These are phyloP conservation scores for Aporophyla lueneburgensis DNA, from an alignment of 2,888 invertebrate genomes.

Conservation along the genomic window DNA sequence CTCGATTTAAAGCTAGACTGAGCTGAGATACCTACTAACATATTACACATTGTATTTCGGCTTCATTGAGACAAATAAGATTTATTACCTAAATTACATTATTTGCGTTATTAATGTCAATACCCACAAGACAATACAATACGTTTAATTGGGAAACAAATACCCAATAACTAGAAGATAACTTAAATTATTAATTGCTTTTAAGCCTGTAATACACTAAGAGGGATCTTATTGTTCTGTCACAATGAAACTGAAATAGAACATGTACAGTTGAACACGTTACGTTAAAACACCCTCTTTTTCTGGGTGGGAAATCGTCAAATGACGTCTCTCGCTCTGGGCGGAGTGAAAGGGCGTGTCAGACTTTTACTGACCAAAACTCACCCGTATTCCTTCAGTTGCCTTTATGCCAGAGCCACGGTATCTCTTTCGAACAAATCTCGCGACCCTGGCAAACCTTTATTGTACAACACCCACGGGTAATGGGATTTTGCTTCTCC, in stretches of 20 bases:
- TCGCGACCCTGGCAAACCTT: too few relatives aligned
- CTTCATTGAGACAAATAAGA: constrained; percentile 26
- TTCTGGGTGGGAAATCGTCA: too few relatives aligned
- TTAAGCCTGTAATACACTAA: not conserved
- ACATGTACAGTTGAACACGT: not conserved
- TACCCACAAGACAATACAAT: constrained; percentile 28
- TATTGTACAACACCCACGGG: too few relatives aligned
- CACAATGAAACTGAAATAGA: not conserved
- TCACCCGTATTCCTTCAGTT: too few relatives aligned
- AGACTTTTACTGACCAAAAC: too few relatives aligned
- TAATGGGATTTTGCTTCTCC: too few relatives aligned
- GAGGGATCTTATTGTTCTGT: constrained; percentile 11
- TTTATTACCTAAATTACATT: constrained; percentile 27
- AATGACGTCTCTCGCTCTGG: too few relatives aligned
- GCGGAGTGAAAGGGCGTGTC: too few relatives aligned
- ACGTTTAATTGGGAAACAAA: constrained; percentile 9
- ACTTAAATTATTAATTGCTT: constrained; percentile 23
- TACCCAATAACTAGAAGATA: constrained; percentile 8
- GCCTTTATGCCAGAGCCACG: too few relatives aligned
- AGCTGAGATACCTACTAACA: not conserved
- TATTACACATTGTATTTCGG: constrained; percentile 1
- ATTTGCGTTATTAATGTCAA: constrained; percentile 41
- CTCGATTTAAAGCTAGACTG: constrained; percentile 24
- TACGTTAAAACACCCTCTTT: too few relatives aligned
- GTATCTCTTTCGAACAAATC: too few relatives aligned